These are phyloP conservation scores for Romanomermis culicivorax DNA, from an alignment of 2,888 invertebrate species.

Conservation along the genomic window DNA sequence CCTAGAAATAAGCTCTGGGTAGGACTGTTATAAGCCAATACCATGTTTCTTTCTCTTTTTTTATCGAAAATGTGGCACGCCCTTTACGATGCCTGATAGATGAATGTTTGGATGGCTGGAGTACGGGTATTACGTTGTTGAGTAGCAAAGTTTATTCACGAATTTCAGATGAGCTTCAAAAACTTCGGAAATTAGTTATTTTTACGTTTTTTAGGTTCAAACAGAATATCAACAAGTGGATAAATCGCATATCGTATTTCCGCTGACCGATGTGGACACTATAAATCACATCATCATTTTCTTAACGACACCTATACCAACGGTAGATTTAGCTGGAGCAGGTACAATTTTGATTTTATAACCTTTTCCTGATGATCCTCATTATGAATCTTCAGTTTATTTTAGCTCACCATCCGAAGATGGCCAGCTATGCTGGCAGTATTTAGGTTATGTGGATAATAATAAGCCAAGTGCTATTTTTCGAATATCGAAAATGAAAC, in stretches of 20 bases:
- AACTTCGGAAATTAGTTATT: no score
- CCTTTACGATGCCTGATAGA: no score
- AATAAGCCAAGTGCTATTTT: constrained; percentile 88
- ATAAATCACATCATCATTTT: constrained; percentile 27
- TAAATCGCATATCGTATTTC: constrained; percentile 9
- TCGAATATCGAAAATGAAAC: constrained; percentile 50
- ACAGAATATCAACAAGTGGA: constrained; percentile 11
- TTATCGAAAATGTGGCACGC: no score
- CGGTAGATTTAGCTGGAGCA: constrained; percentile 21
- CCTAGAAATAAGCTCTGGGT: no score
- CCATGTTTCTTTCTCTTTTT: no score
- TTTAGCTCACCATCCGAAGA: constrained; percentile 73
- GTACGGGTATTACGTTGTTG: no score
- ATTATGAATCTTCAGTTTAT: constrained; percentile 58
- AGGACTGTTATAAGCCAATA: no score
- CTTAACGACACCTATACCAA: constrained; percentile 24
- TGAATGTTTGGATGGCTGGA: no score
- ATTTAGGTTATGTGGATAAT: constrained; percentile 75
- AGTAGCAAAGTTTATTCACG: no score
- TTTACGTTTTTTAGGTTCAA: constrained; percentile 8
- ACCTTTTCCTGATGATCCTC: no score
- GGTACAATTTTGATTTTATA: constrained; percentile 15
- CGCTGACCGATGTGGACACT: constrained; percentile 16
- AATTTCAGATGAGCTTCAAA: no score
- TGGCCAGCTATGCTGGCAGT: constrained; percentile 60